Conservation (phyloP, 37 sponge, comb jelly and placozoan species). For the Cladorhizidae sp. region DNA sequence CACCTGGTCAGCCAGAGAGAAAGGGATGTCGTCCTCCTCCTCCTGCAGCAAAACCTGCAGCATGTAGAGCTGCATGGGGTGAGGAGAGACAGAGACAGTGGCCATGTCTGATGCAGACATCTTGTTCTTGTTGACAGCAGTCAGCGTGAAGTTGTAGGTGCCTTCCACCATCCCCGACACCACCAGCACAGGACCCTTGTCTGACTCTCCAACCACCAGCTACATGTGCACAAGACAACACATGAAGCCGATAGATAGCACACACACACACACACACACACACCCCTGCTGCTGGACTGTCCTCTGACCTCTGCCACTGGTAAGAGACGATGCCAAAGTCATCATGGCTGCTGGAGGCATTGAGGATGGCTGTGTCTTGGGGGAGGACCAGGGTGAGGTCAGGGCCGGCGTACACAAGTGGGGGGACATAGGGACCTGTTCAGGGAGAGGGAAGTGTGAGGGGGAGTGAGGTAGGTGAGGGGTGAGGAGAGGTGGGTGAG, state of each 20-base stretch:
- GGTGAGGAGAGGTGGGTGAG: not conserved
- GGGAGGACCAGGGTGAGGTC: conserved; percentile 71
- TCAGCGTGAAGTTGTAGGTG: conserved; percentile 82
- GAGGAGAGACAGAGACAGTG: conserved; percentile 26
- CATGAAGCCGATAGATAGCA: not conserved
- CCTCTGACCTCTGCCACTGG: conserved; percentile 67
- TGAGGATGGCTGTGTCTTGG: conserved; percentile 49
- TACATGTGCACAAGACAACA: conserved; percentile 2
- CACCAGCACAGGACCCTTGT: conserved; percentile 54
- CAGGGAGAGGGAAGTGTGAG: not conserved
- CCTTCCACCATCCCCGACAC: conserved; percentile 77
- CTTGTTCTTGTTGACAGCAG: conserved; percentile 25
- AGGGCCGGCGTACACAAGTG: conserved; percentile 20
- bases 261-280: conserved; percentile 8
- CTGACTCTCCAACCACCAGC: conserved; percentile 59
- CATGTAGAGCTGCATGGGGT: conserved; percentile 18
- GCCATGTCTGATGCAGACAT: conserved; percentile 13
- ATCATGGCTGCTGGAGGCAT: conserved; percentile 68
- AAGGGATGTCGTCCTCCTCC: conserved; percentile 3
- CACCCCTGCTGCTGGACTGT: conserved; percentile 87
- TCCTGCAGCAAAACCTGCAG: conserved; percentile 21
- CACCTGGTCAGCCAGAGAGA: conserved; percentile 36
- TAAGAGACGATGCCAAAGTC: conserved; percentile 75
- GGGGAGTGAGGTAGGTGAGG: not conserved
- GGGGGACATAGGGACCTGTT: conserved; percentile 12